Evolutionary conservation across 2,888 invertebrate genomes (phyloP), one percentile per base, ranked within the genome.

Genomic region (Euzophera pinguis): DNA sequence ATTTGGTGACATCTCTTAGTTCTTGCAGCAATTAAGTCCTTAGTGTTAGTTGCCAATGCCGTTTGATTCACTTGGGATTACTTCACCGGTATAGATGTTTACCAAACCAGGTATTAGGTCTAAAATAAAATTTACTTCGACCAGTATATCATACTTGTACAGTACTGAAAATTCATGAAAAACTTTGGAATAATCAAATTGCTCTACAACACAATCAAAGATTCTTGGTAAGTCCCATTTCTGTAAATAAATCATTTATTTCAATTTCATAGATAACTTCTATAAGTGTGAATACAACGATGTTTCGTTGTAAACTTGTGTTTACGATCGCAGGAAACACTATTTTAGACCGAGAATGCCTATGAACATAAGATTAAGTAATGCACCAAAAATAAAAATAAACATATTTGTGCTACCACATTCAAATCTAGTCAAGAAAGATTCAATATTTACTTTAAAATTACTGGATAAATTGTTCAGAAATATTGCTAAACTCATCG

Each of bases 321-420:
- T 43, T 43, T 43, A 34, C n/a, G 22, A 22, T 32, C 32, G 13
- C 32, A 45, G 45, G 14, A 45, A 45, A 32, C 10, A 32, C 45
- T 45, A 45, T 16, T 45, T 32, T 14, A 45, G 32, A 32, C 32
- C 14, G 16, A 32, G 22, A 22, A 22, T 22, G 5, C 22, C 22
- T 22, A 3, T 13, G 27, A 27, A 14, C 14, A 8, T 12, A 48
- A 48, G 39, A 50, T 32, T 53, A 55, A 57, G 59, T 54, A 54
- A 59, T 53, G 50, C 47, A 57, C 52, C 52, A 55, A 58, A 47
- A 59, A 59, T 60, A 60, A 50, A 63, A 47, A 22, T 4, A 32
- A 32, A 32, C 32, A 32, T 32, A 62, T 69, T 74, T 71, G 73
- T 72, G 73, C 72, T 63, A 66, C 62, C 63, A 58, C 57, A 58